Evolutionary conservation across 2,888 invertebrate species (phyloP).

Genomic region (Sipunculus nudus): DNA sequence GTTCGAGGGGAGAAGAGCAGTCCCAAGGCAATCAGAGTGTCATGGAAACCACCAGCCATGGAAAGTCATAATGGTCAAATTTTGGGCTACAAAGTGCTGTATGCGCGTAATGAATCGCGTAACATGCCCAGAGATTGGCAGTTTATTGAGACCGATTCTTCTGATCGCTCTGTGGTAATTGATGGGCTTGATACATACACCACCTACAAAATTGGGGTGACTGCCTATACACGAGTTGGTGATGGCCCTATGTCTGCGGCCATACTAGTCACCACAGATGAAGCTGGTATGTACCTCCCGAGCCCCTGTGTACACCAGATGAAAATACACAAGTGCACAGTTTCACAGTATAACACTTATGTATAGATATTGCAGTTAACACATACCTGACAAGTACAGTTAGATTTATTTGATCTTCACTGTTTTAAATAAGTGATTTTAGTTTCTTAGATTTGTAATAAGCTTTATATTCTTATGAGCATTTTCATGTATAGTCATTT

Average conservation of each 20-base stretch:
- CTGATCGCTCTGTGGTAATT: conserved; percentile 73
- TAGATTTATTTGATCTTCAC: too few relatives aligned
- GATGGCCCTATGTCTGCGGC: conserved; percentile 93
- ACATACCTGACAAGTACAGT: too few relatives aligned
- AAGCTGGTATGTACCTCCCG: conserved; percentile 88
- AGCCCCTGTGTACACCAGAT: too few relatives aligned
- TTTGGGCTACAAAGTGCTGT: conserved; percentile 57
- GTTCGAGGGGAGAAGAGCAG: conserved; percentile 88
- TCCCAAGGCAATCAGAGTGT: conserved; percentile 87
- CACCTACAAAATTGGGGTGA: conserved; percentile 93
- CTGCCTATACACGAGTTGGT: conserved; percentile 81
- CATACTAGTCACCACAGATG: conserved; percentile 91
- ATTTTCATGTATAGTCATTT: too few relatives aligned
- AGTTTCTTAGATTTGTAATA: too few relatives aligned
- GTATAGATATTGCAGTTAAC: too few relatives aligned
- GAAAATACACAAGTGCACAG: too few relatives aligned
- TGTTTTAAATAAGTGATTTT: too few relatives aligned
- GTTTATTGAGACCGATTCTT: conserved; percentile 64
- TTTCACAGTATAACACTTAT: too few relatives aligned
- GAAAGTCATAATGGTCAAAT: conserved; percentile 84
- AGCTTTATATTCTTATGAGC: too few relatives aligned
- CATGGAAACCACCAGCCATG: conserved; percentile 91
- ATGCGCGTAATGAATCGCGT: conserved; percentile 66
- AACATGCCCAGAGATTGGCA: conserved; percentile 70
- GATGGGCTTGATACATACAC: conserved; percentile 95